Base-by-base conservation (phyloP, 2,797 vertebrate species). In the Thaleichthys pacificus region DNA sequence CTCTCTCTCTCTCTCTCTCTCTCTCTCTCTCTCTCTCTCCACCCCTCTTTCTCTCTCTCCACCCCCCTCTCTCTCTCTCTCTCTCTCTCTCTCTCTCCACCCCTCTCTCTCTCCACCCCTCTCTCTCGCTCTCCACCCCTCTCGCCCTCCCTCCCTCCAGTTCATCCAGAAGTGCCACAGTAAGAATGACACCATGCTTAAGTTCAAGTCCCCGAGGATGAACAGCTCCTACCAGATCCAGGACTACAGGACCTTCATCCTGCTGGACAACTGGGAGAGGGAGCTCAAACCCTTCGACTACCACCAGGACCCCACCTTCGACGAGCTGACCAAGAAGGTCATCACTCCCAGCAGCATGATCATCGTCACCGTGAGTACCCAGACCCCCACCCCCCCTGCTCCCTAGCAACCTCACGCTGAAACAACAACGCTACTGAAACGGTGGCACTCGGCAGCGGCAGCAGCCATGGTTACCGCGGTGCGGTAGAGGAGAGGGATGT, bases 181-280 rank as follows among this genome's bases (percentile, higher is more conserved):
- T 67, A 94, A 91, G 84, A 97, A 94, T 12, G 93, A 96, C 85
- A 94, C 92, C 0, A 75, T 90, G 0, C 90, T 99, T 0, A 82
- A 94, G 80, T 99, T 99, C 83, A 22, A 76, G 64, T 96, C 97
- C 0, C 96, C 95, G 0, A 17, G 81, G 0, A 93, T 97, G 69
- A 83, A 83, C 79, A 78, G 24, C 89, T 90, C 75, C 72, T 51
- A 15, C 21, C 12, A 58, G 7, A 82, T 72, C 72, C 92, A 92
- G 74, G 87, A 91, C 0, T 92, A 96, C 57, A 91, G 82, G 0
- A 93, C 85, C 0, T 3, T 92, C 56, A 77, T 99, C 38, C 87
- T 94, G 75, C 94, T 98, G 91, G 97, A 99, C 77, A 94, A 95
- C 72, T 78, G 91, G 64, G 14, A 68, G 0, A 84, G 89, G 73